phyloP scores from a whole-genome alignment of 2,113 vertebrate genomes.

The Lucifuga dentata region DNA sequence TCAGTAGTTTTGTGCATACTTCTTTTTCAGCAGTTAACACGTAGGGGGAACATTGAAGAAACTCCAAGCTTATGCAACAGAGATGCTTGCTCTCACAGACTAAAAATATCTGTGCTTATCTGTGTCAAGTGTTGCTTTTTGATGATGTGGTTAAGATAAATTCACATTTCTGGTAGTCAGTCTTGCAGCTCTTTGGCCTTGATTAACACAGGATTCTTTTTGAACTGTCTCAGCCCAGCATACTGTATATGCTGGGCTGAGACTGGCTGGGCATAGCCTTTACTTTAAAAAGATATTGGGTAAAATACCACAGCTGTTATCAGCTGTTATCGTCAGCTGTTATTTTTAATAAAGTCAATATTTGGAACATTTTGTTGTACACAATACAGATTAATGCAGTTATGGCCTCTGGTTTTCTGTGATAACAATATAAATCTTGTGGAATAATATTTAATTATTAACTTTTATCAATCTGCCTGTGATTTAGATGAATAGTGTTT shows the following conservation, averaged over 20 bases:
- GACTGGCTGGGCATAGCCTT: too few relatives aligned
- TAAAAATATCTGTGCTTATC: slow-evolving; percentile 50
- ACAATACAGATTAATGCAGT: not conserved
- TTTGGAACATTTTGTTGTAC: not conserved
- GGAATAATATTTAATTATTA: not conserved
- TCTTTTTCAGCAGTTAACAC: slow-evolving; percentile 10
- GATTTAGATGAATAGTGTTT: not conserved
- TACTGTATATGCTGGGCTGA: too few relatives aligned
- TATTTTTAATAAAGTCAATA: too few relatives aligned
- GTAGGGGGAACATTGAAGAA: not conserved
- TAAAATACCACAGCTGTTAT: too few relatives aligned
- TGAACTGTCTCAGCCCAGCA: not conserved
- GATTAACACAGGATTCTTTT: not conserved
- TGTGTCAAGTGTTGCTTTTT: slow-evolving; percentile 39
- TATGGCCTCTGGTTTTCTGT: not conserved
- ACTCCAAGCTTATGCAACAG: slow-evolving; percentile 26
- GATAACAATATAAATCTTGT: not conserved
- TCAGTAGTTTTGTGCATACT: not conserved
- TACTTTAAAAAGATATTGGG: too few relatives aligned
- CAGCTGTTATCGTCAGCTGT: too few relatives aligned
- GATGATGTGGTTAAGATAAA: slow-evolving; percentile 12
- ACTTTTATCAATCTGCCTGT: not conserved
- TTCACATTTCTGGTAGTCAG: slow-evolving; percentile 23
- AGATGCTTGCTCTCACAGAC: slow-evolving; percentile 20
- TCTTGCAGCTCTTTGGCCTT: slow-evolving; percentile 1